These are phyloP conservation scores for Siniperca knerii DNA, from an alignment of 2,113 vertebrate species.

Conservation along the genomic window DNA sequence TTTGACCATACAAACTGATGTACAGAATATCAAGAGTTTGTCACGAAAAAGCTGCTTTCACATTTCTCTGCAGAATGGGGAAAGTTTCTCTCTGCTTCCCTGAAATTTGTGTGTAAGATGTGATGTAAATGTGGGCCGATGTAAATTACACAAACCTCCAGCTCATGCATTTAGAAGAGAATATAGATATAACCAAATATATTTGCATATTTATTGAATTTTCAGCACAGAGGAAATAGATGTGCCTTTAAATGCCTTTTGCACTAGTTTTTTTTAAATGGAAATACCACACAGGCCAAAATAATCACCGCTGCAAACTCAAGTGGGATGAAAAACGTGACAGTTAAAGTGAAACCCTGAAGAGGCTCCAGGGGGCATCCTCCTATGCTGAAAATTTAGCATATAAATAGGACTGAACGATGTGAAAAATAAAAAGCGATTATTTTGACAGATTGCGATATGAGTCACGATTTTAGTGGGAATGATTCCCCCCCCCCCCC, in stretches of 20 bases:
- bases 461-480: no score
- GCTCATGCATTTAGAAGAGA: no score
- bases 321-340: not conserved
- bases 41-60: not conserved
- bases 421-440: no score
- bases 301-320: not conserved
- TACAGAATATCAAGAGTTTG: not conserved
- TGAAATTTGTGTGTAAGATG: not conserved
- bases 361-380: no score
- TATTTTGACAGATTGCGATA: no score
- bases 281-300: not conserved
- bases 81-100: not conserved
- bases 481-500: no score
- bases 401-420: not conserved
- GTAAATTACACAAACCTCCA: not conserved
- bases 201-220: slow-evolving; percentile 13
- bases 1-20: not conserved
- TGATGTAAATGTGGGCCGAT: no score
- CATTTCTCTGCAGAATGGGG: not conserved
- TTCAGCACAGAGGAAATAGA: not conserved
- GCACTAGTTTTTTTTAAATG: not conserved
- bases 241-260: not conserved
- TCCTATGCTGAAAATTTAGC: not conserved
- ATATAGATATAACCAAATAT: no score
- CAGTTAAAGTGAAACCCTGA: not conserved